A percentile compares a stretch with the other conserved stretches of the same genome.
phyloP scores from a whole-genome alignment of 1,140 invertebrate genomes.

The Littorina saxatilis region DNA sequence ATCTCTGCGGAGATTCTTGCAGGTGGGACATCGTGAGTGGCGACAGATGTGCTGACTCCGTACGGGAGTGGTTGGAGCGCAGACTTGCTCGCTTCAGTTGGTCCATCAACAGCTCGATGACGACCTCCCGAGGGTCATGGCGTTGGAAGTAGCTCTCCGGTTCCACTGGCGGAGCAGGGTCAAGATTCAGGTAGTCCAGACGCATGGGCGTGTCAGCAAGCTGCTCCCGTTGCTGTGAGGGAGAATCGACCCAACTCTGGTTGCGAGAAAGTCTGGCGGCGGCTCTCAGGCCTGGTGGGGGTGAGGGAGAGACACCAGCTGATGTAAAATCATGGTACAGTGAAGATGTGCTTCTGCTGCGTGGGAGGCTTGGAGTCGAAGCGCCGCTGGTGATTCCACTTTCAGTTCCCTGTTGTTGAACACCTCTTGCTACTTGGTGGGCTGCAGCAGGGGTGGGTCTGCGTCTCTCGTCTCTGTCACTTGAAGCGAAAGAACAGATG shows the following conservation, averaged over 20 bases:
- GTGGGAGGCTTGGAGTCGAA: neutral
- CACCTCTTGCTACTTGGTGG: too few species aligned
- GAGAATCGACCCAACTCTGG: conserved; percentile 19
- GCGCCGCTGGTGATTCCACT: neutral
- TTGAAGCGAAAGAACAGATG: conserved; percentile 28
- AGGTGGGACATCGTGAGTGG: conserved; percentile 33
- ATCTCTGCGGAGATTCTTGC: conserved; percentile 47
- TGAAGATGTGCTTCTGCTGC: conserved; percentile 26
- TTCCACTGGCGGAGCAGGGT: conserved; percentile 31
- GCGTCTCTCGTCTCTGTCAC: conserved; percentile 1
- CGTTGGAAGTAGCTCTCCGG: neutral
- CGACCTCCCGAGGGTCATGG: neutral
- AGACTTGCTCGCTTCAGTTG: conserved; percentile 26
- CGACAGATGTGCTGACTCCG: conserved; percentile 11
- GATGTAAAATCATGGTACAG: conserved; percentile 23
- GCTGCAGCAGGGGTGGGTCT: too few species aligned
- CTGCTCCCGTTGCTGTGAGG: neutral
- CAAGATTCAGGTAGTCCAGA: conserved; percentile 42
- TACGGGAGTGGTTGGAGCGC: neutral
- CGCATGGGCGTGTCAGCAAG: conserved; percentile 25
- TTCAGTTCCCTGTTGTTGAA: too few species aligned
- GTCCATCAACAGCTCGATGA: conserved; percentile 22
- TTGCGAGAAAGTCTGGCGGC: neutral
- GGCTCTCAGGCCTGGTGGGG: conserved; percentile 7
- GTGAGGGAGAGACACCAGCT: conserved; percentile 22